phyloP scores from a whole-genome alignment of 2,113 vertebrate genomes.

The Cottus gobio region DNA sequence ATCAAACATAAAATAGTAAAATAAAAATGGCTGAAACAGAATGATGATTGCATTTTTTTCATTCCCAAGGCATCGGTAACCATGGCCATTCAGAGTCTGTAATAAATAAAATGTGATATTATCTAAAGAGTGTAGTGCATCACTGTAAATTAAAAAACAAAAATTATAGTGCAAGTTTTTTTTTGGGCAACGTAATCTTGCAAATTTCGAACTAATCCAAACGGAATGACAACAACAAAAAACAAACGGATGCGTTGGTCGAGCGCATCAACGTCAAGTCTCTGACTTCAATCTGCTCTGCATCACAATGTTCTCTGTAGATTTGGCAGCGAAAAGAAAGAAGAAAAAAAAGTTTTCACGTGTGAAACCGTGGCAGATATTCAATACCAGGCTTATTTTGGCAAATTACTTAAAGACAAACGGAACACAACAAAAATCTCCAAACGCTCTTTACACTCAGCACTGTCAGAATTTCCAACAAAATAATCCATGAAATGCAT shows the following conservation, averaged over 20 bases:
- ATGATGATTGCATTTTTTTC: constrained; percentile 83
- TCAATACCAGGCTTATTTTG: constrained; percentile 87
- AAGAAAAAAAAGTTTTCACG: constrained; percentile 77
- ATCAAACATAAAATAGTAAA: constrained; percentile 88
- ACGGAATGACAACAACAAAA: constrained; percentile 85
- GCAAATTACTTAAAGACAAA: constrained; percentile 89
- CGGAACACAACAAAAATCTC: constrained; percentile 40
- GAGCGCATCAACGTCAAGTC: constrained; percentile 52
- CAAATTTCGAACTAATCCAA: constrained; percentile 77
- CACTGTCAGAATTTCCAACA: constrained; percentile 82
- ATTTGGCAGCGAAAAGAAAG: constrained; percentile 72
- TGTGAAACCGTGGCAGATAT: constrained; percentile 85
- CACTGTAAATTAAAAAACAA: constrained; percentile 87
- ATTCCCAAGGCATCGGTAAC: constrained; percentile 96
- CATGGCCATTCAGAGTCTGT: constrained; percentile 89
- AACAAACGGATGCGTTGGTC: constrained; percentile 55
- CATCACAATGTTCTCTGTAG: constrained; percentile 38
- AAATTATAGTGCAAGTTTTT: constrained; percentile 92
- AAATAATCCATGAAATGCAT: constrained; percentile 89
- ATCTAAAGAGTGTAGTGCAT: constrained; percentile 95
- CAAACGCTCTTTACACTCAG: constrained; percentile 56
- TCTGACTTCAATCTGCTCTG: constrained; percentile 35
- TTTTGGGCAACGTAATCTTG: constrained; percentile 79
- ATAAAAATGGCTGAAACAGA: constrained; percentile 85
- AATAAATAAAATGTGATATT: constrained; percentile 95